These are phyloP conservation scores for Cecidostiba fungosa DNA, from an alignment of 2,888 invertebrate species.

Conservation along the genomic window DNA sequence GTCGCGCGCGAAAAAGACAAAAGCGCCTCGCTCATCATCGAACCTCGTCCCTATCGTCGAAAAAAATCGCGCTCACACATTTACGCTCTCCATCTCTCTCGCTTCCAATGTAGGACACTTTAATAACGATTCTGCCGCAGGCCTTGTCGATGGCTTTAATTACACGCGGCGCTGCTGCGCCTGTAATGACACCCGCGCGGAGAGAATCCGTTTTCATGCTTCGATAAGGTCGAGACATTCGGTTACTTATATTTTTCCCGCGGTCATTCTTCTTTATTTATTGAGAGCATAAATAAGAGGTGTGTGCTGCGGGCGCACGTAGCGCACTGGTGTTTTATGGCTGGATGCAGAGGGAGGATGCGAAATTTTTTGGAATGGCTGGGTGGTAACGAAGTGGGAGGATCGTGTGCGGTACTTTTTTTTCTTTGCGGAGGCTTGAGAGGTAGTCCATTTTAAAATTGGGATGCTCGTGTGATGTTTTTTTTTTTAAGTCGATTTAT, in stretches of 20 bases:
- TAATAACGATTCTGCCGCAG: conserved; percentile 45
- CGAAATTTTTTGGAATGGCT: not conserved
- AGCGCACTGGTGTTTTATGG: conserved; percentile 2
- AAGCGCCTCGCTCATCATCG: conserved; percentile 15
- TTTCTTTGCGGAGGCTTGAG: not conserved
- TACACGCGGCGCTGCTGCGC: conserved; percentile 44
- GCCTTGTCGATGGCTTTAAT: conserved; percentile 51
- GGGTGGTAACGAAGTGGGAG: not conserved
- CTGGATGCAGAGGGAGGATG: not conserved
- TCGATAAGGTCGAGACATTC: not conserved
- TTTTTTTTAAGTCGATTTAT: not conserved
- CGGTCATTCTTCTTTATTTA: conserved; percentile 35
- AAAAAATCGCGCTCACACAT: conserved; percentile 12
- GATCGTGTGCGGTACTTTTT: not conserved
- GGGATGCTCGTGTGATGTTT: too few species aligned
- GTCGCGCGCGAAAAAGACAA: not conserved
- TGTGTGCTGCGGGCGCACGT: not conserved
- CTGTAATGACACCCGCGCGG: conserved; percentile 54
- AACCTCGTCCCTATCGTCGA: not conserved
- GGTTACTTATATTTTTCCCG: not conserved
- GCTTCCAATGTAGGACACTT: conserved; percentile 56
- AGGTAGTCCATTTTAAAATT: not conserved
- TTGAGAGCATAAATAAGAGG: conserved; percentile 28
- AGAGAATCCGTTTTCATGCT: conserved; percentile 34
- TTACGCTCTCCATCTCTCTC: not conserved